Base-by-base conservation (phyloP, 2,888 invertebrate species). In the Pachycephus smyrnensis region DNA sequence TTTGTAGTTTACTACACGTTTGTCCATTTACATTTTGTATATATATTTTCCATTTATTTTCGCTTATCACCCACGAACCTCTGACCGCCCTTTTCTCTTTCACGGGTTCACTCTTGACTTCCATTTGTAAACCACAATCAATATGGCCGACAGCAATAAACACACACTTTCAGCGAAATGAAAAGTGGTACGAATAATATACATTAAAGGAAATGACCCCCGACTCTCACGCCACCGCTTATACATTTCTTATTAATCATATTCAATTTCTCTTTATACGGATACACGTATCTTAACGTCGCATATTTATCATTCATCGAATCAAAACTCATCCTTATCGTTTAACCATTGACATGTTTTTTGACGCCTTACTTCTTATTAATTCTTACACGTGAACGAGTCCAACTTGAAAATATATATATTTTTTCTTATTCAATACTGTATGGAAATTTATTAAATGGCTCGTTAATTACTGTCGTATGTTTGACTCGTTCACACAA, bases 401-500 rank as follows among this genome's bases (percentile, higher is more conserved):
- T 55, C 55, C 55, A 55, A 55, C 55, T 23, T 2, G 55, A 55
- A 9, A 6, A n/a, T n/a, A n/a, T n/a, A n/a, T n/a, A n/a, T n/a
- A n/a, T 40, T 23, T 55, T 9, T 23, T 23, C 2, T 4, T 40
- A 15, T 55, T 55, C 9, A 23, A 55, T 55, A 55, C 40, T 55
- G 6, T 23, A 23, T 23, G 55, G 23, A 55, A 23, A 23, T 23
- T 55, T 9, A 55, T 55, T 55, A 55, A 23, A 15, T 15, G 40
- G 15, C 9, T 23, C 6, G 55, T 23, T 23, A 55, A 55, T 55
- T 23, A 23, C 9, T 55, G 15, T n/a, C 31, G 31, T 78, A 80
- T 73, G 77, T 81, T 76, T 32, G 73, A 80, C 69, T 73, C 75
- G 79, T 81, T 79, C 77, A 81, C 80, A 79, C 81, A 77, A 81